Conservation (phyloP, 2,888 invertebrate genomes). For the Papilio elwesi region DNA sequence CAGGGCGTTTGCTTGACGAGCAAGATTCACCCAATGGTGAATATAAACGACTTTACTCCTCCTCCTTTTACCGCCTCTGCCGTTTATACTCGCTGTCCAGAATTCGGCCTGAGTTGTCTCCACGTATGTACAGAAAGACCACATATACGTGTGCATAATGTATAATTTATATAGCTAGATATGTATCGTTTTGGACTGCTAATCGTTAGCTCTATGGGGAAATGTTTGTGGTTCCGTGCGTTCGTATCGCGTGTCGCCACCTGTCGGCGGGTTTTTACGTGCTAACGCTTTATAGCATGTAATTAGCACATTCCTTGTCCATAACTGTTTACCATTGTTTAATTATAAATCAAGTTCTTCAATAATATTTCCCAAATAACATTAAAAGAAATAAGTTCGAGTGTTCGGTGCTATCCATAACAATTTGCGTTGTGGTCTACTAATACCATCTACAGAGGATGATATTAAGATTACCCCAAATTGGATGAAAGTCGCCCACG, state of each 20-base stretch:
- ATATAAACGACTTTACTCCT: too few species aligned
- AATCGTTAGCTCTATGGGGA: constrained; percentile 8
- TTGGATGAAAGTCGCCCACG: too few species aligned
- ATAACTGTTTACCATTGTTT: constrained; percentile 2
- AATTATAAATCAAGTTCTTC: constrained; percentile 15
- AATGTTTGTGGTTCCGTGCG: background rate
- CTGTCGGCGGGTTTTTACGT: constrained; percentile 35
- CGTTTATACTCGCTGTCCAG: too few species aligned
- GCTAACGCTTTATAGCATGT: constrained; percentile 20
- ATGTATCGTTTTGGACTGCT: constrained; percentile 1
- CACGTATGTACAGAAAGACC: background rate
- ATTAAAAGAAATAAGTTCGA: too few species aligned
- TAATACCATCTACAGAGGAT: too few species aligned
- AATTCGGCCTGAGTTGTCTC: too few species aligned
- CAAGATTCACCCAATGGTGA: too few species aligned
- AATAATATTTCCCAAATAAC: background rate
- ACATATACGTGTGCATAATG: background rate
- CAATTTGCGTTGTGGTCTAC: background rate
- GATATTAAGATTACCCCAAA: too few species aligned
- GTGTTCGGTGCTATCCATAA: background rate
- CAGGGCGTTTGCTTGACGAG: too few species aligned
- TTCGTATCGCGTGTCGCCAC: constrained; percentile 11
- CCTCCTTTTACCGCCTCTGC: too few species aligned
- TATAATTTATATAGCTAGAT: background rate
- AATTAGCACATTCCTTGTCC: constrained; percentile 27